Evolutionary conservation across 2,113 vertebrate species (phyloP).

Genomic region (Psophia crepitans): DNA sequence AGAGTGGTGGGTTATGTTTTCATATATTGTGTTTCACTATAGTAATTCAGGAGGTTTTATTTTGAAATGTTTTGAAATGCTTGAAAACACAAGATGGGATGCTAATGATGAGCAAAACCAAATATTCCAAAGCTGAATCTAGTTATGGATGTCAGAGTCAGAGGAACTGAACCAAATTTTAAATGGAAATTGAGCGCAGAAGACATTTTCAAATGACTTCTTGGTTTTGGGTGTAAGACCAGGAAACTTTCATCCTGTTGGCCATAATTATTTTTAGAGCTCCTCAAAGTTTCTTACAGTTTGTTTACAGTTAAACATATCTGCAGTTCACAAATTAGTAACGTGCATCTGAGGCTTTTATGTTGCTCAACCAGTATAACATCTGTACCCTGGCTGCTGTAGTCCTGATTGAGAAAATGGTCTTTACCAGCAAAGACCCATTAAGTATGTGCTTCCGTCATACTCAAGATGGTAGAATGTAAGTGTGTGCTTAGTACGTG

Average conservation of each 20-base stretch:
- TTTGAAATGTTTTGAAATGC: neutral
- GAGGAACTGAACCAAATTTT: neutral
- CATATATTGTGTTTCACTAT: neutral
- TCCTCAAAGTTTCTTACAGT: neutral
- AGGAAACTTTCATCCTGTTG: neutral
- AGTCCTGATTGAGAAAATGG: neutral
- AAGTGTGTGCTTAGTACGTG: neutral
- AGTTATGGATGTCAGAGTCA: neutral
- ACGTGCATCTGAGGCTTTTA: neutral
- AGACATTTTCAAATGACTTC: neutral
- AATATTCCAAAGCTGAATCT: neutral
- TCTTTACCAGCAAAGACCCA: neutral
- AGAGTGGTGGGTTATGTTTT: neutral
- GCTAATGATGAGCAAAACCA: neutral
- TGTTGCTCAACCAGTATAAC: neutral
- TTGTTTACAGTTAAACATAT: neutral
- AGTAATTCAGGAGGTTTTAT: accelerated
- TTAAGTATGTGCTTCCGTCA: neutral
- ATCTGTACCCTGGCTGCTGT: neutral
- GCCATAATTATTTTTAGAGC: neutral
- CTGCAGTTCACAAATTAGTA: neutral
- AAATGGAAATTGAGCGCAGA: neutral
- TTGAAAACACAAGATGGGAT: neutral
- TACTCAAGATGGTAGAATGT: neutral
- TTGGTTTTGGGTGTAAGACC: neutral